Percentiles rank a stretch among this genome's conserved stretches.
phyloP scores from a whole-genome alignment of 2,113 vertebrate genomes.

The Dryoscopus gambensis region DNA sequence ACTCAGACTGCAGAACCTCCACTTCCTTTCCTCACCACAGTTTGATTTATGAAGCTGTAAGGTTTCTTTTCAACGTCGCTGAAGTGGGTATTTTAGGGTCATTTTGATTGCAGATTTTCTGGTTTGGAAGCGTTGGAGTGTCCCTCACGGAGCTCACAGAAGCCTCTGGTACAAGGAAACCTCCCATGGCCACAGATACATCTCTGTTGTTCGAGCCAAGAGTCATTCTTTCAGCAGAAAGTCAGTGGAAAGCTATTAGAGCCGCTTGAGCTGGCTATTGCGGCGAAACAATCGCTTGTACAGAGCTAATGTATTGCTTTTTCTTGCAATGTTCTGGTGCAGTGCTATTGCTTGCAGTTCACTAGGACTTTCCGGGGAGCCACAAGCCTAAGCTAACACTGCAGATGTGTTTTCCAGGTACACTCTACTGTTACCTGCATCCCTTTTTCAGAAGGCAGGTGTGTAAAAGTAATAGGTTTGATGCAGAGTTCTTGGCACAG shows the following conservation, averaged over 20 bases:
- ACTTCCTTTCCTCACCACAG: not conserved
- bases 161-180: not conserved
- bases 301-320: not conserved
- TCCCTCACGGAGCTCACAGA: not conserved
- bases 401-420: not conserved
- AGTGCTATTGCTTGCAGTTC: not conserved
- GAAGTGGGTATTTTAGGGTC: not conserved
- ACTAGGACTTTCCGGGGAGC: not conserved
- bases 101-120: not conserved
- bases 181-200: not conserved
- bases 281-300: not conserved
- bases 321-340: not conserved
- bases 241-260: not conserved
- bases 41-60: not conserved
- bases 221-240: slow-evolving; percentile 7
- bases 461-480: not conserved
- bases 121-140: not conserved
- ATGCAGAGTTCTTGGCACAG: not conserved
- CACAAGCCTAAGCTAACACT: not conserved
- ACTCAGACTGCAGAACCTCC: not conserved
- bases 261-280: not conserved
- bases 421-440: not conserved
- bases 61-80: not conserved
- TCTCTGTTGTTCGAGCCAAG: not conserved
- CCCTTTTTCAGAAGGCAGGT: not conserved